These are phyloP conservation scores for Sebastes minor DNA, from an alignment of 2,797 vertebrate genomes.

Conservation along the genomic window DNA sequence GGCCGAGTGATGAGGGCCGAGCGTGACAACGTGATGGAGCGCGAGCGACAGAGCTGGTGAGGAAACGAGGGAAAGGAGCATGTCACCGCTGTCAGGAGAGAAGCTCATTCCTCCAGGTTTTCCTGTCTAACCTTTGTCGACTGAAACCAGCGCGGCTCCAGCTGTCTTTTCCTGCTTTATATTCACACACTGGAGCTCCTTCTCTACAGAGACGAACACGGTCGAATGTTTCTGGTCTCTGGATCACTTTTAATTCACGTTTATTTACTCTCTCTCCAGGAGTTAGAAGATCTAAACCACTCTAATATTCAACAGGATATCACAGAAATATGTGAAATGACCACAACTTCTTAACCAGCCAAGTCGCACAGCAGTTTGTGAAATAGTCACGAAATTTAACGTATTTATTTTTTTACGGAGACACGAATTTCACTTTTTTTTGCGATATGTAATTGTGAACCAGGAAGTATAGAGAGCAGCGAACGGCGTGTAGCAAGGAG, in stretches of 20 bases:
- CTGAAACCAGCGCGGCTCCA: not conserved
- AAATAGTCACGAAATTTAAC: too few relatives aligned
- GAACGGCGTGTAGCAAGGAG: too few relatives aligned
- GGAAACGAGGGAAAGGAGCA: slow-evolving; percentile 45
- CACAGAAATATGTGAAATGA: too few relatives aligned
- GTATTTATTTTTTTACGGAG: too few relatives aligned
- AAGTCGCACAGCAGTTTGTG: too few relatives aligned
- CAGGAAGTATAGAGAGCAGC: too few relatives aligned
- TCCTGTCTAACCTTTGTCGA: slow-evolving; percentile 22
- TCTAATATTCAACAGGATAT: too few relatives aligned
- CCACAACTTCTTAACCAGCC: too few relatives aligned
- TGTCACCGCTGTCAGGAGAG: slow-evolving; percentile 33
- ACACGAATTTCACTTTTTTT: too few relatives aligned
- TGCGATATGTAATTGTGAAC: too few relatives aligned
- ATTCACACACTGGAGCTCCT: slow-evolving; percentile 5
- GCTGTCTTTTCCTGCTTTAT: slow-evolving; percentile 14
- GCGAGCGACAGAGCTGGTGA: slow-evolving; percentile 18
- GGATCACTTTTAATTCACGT: not conserved
- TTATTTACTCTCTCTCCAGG: not conserved
- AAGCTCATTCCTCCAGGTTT: slow-evolving; percentile 32
- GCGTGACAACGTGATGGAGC: slow-evolving; percentile 56
- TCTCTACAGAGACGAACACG: not conserved
- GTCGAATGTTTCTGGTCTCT: not conserved
- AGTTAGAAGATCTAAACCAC: not conserved
- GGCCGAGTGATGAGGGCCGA: slow-evolving; percentile 52